Evolutionary conservation across 1,140 invertebrate species (phyloP).

Genomic region (Holotrichia oblita): DNA sequence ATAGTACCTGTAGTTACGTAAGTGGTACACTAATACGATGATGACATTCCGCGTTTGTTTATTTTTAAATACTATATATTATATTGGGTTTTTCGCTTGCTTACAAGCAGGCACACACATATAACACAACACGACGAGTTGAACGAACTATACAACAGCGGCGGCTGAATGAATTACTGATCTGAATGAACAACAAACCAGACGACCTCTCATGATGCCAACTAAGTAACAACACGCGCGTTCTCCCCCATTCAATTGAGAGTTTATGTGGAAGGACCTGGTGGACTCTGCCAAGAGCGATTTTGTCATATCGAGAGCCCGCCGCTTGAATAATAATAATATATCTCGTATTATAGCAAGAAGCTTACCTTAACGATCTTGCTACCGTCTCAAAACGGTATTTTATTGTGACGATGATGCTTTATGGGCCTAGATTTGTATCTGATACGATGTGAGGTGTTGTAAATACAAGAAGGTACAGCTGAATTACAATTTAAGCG

Average conservation of each 20-base stretch:
- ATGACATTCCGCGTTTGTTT: conserved; percentile 8
- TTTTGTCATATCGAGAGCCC: conserved; percentile 1
- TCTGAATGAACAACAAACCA: conserved; percentile 44
- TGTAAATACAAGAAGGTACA: not conserved
- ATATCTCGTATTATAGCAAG: not conserved
- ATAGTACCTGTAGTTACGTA: too few species aligned
- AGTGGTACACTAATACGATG: too few species aligned
- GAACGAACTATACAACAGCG: conserved; percentile 41
- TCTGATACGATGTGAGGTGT: not conserved
- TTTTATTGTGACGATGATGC: conserved; percentile 21
- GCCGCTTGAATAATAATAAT: conserved; percentile 40
- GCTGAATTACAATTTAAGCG: not conserved
- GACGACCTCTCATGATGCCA: conserved; percentile 36
- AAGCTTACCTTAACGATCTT: conserved; percentile 38
- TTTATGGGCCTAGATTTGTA: conserved; percentile 29
- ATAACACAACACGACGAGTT: conserved; percentile 12
- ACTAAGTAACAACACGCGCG: conserved; percentile 9
- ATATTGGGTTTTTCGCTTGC: not conserved
- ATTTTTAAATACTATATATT: conserved; percentile 11
- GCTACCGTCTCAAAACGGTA: conserved; percentile 5
- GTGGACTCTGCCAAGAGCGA: conserved; percentile 43
- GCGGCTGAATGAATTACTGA: conserved; percentile 43
- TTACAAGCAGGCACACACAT: not conserved
- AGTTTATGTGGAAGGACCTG: conserved; percentile 20
- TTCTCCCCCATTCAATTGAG: conserved; percentile 14